These are phyloP conservation scores for Sanderia malayensis DNA, from an alignment of 30 jellyfish, hydroid and myxozoan species.

Conservation along the genomic window DNA sequence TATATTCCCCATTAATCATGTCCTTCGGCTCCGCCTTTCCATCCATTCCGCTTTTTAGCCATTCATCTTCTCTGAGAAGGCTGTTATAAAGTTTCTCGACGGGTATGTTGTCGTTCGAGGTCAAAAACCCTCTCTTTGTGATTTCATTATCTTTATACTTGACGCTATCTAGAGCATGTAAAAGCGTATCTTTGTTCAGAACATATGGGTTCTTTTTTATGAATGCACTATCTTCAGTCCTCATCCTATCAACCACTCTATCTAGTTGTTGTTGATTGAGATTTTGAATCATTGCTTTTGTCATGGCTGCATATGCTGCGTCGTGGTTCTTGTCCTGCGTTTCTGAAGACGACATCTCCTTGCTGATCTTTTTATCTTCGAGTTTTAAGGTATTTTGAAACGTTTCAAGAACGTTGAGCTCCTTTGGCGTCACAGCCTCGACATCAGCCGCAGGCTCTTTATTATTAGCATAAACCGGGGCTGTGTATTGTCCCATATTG, in stretches of 20 bases:
- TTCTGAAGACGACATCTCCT: conserved; percentile 22
- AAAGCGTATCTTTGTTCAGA: conserved; percentile 41
- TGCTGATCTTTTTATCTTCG: conserved; percentile 51
- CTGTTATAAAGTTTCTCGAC: conserved; percentile 53
- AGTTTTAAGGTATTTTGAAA: conserved; percentile 36
- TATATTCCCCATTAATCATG: conserved; percentile 9
- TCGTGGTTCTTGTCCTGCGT: conserved; percentile 32
- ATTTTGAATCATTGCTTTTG: conserved; percentile 44
- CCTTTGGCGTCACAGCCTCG: conserved; percentile 55
- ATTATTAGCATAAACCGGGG: conserved; percentile 10
- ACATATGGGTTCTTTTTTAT: conserved; percentile 71
- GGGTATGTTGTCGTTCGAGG: conserved; percentile 38
- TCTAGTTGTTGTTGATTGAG: conserved; percentile 36
- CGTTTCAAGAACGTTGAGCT: conserved; percentile 31
- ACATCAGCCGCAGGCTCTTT: conserved; percentile 42
- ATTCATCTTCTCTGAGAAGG: conserved; percentile 53
- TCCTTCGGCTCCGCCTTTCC: conserved; percentile 47
- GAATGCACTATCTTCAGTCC: conserved; percentile 46
- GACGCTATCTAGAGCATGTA: conserved; percentile 20
- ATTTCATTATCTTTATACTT: conserved; percentile 10
- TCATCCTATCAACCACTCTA: conserved; percentile 25
- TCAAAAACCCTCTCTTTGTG: conserved; percentile 34
- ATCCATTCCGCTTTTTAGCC: conserved; percentile 45
- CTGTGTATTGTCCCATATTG: neutral
- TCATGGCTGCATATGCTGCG: conserved; percentile 16